Base-by-base conservation (phyloP, 2,797 vertebrate genomes). In the Chelon auratus region DNA sequence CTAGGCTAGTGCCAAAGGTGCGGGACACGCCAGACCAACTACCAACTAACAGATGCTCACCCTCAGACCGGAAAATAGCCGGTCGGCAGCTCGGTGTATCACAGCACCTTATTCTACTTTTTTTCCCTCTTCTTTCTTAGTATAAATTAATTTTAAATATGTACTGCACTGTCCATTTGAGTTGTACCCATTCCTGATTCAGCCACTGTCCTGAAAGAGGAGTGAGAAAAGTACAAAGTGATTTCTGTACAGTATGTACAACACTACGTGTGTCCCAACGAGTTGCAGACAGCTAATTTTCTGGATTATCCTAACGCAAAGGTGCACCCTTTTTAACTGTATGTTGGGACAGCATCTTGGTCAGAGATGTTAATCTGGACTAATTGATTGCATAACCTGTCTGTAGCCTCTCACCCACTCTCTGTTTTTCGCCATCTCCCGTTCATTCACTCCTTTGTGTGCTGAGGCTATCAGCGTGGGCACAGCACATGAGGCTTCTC, bases 321-420 rank as follows among this genome's bases (percentile, higher is more conserved):
- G 57, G 39, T 68, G 55, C 20, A 59, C 43, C 51, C 58, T 76
- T 77, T 56, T 76, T 26, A 18, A 73, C 59, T 69, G 26, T 64
- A 80, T 71, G 61, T 20, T 45, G 77, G 74, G 86, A 81, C 81
- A 85, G 81, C 80, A 73, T 68, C 60, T 63, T 24, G 63, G 72
- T 75, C 82, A 87, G 86, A 88, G 84, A 87, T 83, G 81, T 87
- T 93, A 92, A 94, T 93, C 87, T 86, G 71, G 51, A 68, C 82
- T 86, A 87, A 91, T 56, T 88, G 83, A 81, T 93, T 93, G 56
- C 77, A 77, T 89, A 91, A 92, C 75, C 63, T 74, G 75, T 86
- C 76, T 82, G 56, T 72, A 55, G 59, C 54, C 69, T 69, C 67
- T 48, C 68, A 30, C 13, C 14, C 68, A 9, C 43, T 47, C 40